Conservation (phyloP, 2,888 invertebrate genomes). For the Therioaphis trifolii region DNA sequence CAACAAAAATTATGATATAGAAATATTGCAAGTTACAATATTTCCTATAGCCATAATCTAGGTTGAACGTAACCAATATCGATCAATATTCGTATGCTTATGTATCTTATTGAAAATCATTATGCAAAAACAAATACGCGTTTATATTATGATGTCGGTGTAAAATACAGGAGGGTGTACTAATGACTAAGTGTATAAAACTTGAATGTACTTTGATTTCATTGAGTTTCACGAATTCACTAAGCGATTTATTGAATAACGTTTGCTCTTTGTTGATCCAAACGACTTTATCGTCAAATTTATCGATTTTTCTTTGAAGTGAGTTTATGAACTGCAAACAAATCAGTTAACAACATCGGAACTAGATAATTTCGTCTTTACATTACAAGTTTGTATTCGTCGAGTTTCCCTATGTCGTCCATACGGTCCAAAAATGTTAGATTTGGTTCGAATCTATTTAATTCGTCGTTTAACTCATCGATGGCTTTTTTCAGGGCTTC, state of each 20-base stretch:
- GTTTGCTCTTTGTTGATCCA: conserved; percentile 93
- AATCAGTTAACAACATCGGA: background rate
- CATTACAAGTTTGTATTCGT: conserved; percentile 75
- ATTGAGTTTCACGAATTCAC: conserved; percentile 81
- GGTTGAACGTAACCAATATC: too few relatives aligned
- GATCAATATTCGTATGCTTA: too few relatives aligned
- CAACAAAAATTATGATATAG: too few relatives aligned
- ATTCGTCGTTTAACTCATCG: conserved; percentile 75
- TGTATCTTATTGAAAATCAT: too few relatives aligned
- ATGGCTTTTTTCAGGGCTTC: conserved; percentile 75
- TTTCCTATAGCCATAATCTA: too few relatives aligned
- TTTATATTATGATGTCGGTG: too few relatives aligned
- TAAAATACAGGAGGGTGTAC: too few relatives aligned
- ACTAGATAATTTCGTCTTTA: background rate
- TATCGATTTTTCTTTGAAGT: conserved; percentile 79
- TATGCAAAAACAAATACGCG: too few relatives aligned
- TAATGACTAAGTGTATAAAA: too few relatives aligned
- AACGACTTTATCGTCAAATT: conserved; percentile 79
- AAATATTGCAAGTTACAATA: too few relatives aligned
- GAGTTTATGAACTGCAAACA: conserved; percentile 77
- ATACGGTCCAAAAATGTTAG: conserved; percentile 84
- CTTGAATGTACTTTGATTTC: conserved; percentile 77
- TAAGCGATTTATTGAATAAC: conserved; percentile 83
- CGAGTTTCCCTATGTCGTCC: conserved; percentile 82
- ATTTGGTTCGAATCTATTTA: conserved; percentile 77